These are phyloP conservation scores for Bos taurus DNA, from an alignment of 2,113 vertebrate genomes.

Conservation along the genomic window ARS-UCD2.0 NC_037338.1:72175501-72176000, in stretches of 20 bases:
- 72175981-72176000: not conserved
- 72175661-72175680: not conserved
- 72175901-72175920: conserved; percentile 79
- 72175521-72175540: not conserved
- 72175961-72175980: not conserved
- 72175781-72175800: not conserved
- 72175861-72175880: conserved; percentile 79
- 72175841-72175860: not conserved
- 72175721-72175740: not conserved
- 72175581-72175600: not conserved
- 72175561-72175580: not conserved
- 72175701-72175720: not conserved
- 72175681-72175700: not conserved
- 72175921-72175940: conserved; percentile 80
- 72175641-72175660: not conserved
- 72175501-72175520: not conserved
- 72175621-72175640: not conserved
- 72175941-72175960: conserved; percentile 69
- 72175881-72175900: conserved; percentile 83
- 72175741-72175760: not conserved
- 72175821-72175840: not conserved
- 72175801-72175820: not conserved
- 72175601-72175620: not conserved
- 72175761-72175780: not conserved
- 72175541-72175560: not conserved